Evolutionary conservation across 2,797 vertebrate genomes (phyloP).

Genomic region (Leptodactylus fallax): DNA sequence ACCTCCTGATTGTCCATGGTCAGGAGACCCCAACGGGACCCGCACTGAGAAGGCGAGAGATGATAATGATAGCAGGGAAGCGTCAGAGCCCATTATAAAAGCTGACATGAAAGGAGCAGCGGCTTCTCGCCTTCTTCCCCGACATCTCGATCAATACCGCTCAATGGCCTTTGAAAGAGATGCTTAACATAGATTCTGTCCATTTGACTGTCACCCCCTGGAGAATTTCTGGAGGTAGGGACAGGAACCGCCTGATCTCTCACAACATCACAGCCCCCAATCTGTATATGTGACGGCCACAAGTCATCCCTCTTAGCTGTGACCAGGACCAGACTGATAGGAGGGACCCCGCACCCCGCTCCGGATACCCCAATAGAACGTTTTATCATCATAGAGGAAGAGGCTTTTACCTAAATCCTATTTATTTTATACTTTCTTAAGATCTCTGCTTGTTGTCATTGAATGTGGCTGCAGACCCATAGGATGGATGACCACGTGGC

Average conservation of each 20-base stretch:
- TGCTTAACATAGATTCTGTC: slow-evolving; percentile 64
- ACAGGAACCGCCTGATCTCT: slow-evolving; percentile 28
- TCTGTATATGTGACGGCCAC: not conserved
- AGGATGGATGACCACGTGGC: too few species aligned
- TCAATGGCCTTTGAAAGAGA: slow-evolving; percentile 64
- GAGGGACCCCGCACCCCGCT: not conserved
- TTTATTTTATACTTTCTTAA: too few species aligned
- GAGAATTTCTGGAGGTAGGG: slow-evolving; percentile 33
- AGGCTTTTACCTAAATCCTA: not conserved
- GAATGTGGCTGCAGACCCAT: too few species aligned
- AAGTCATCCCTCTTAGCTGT: not conserved
- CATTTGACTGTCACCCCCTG: slow-evolving; percentile 51
- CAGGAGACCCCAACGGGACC: slow-evolving; percentile 21
- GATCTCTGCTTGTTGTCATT: too few species aligned
- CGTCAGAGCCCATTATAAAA: slow-evolving; percentile 55
- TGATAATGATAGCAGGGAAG: slow-evolving; percentile 41
- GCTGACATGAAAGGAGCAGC: slow-evolving; percentile 60
- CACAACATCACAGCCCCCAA: slow-evolving; percentile 35
- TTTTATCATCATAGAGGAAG: not conserved
- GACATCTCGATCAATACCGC: slow-evolving; percentile 57
- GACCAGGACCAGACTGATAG: not conserved
- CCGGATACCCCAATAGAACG: not conserved
- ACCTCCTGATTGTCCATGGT: slow-evolving; percentile 21
- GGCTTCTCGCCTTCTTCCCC: slow-evolving; percentile 44
- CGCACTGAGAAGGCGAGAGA: not conserved